A percentile compares a stretch with the other conserved stretches of the same genome.
Conservation (phyloP, 2,113 vertebrate genomes). For the Erpornis zantholeuca region DNA sequence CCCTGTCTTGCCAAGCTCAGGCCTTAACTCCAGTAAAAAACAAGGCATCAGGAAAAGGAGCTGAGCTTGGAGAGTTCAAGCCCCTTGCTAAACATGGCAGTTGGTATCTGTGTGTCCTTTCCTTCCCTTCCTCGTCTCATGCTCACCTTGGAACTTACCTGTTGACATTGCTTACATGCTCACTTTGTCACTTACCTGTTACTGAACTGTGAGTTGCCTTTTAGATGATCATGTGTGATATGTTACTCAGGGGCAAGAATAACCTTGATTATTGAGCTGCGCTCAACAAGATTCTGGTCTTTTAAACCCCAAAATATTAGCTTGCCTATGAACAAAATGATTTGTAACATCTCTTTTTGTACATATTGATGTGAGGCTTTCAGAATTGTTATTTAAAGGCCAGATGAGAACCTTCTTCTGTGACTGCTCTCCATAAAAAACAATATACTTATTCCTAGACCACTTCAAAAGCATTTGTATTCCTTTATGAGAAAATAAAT, state of each 20-base stretch:
- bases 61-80: background rate
- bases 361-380: background rate
- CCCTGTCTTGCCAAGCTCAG: background rate
- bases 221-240: background rate
- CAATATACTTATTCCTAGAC: background rate
- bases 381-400: background rate
- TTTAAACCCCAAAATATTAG: background rate
- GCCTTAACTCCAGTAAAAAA: background rate
- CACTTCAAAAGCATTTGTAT: background rate
- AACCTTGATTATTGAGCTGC: fast-evolving
- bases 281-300: background rate
- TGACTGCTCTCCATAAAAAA: background rate
- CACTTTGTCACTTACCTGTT: background rate
- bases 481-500: background rate
- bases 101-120: background rate
- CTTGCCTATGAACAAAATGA: background rate
- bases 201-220: background rate
- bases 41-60: background rate
- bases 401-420: background rate
- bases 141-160: background rate
- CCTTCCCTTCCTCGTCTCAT: background rate
- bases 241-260: background rate
- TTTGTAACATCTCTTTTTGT: background rate
- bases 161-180: background rate
- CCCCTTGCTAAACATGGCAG: fast-evolving